Conservation (phyloP, 2,797 vertebrate species). For the Heterohyrax brucei region DNA sequence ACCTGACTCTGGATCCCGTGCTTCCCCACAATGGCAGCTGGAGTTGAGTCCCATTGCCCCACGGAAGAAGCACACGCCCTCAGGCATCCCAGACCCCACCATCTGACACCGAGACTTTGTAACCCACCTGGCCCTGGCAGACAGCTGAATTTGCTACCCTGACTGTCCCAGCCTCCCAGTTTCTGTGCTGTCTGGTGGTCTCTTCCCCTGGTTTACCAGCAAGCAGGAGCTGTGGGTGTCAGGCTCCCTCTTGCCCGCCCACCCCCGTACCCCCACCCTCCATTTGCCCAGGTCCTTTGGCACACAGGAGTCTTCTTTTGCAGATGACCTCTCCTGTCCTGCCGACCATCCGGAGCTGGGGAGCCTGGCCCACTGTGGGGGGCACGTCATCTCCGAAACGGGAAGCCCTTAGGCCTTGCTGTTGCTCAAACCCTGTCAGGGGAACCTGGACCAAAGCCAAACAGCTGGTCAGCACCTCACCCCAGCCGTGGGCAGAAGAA, state of each 20-base stretch:
- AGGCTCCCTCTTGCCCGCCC: background rate
- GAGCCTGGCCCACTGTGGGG: background rate
- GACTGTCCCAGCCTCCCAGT: background rate
- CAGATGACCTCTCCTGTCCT: slow-evolving; percentile 6
- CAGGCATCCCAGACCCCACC: background rate
- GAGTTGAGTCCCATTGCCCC: background rate
- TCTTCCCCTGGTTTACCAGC: background rate
- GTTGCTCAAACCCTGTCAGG: background rate
- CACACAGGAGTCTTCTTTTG: background rate
- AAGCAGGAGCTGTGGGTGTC: background rate
- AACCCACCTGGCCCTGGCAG: background rate
- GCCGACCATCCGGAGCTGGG: background rate
- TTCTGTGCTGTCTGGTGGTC: background rate
- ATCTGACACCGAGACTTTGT: background rate
- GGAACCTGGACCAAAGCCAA: background rate
- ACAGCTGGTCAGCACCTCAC: background rate
- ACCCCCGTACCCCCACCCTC: background rate
- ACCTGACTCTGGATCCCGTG: background rate
- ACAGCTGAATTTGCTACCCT: no score
- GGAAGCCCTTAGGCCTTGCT: no score
- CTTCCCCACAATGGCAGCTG: background rate
- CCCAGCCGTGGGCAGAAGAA: background rate
- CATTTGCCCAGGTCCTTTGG: background rate
- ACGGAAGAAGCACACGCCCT: background rate
- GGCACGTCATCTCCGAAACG: no score